phyloP scores from a whole-genome alignment of 2,888 invertebrate genomes.

The Cinara cedri region DNA sequence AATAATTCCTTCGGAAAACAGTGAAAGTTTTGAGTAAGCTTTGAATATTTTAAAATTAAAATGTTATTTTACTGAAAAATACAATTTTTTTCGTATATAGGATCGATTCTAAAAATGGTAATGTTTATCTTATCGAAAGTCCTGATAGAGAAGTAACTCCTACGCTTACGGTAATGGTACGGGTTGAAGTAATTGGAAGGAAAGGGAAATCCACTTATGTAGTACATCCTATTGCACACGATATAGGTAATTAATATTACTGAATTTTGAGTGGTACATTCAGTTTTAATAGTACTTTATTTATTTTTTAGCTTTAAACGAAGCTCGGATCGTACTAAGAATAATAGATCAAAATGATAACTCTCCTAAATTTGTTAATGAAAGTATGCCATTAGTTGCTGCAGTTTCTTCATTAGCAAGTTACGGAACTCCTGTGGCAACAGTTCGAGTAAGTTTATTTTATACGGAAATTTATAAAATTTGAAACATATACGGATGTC shows the following conservation, averaged over 20 bases:
- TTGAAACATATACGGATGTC: no score
- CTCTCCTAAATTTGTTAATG: conserved; percentile 76
- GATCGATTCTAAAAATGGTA: conserved; percentile 78
- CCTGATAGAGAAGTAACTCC: conserved; percentile 77
- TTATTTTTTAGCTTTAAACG: conserved; percentile 67
- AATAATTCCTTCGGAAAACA: conserved; percentile 38
- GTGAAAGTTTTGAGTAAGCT: conserved; percentile 46
- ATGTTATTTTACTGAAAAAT: no score
- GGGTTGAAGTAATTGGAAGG: conserved; percentile 67
- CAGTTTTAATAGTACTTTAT: neutral
- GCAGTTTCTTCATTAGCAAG: conserved; percentile 81
- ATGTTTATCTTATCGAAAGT: conserved; percentile 74
- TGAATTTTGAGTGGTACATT: neutral
- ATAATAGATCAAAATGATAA: conserved; percentile 85
- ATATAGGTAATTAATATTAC: conserved; percentile 67
- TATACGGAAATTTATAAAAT: neutral
- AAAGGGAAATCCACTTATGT: conserved; percentile 76
- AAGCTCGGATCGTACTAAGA: conserved; percentile 78
- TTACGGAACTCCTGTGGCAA: conserved; percentile 81
- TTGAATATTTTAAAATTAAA: no score
- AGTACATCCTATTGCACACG: conserved; percentile 78
- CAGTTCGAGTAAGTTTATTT: conserved; percentile 68
- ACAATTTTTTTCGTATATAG: conserved; percentile 61
- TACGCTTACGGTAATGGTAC: conserved; percentile 69
- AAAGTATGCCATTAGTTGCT: conserved; percentile 79